Evolutionary conservation across 2,888 invertebrate species (phyloP).

Genomic region (Plagodis dolabraria): DNA sequence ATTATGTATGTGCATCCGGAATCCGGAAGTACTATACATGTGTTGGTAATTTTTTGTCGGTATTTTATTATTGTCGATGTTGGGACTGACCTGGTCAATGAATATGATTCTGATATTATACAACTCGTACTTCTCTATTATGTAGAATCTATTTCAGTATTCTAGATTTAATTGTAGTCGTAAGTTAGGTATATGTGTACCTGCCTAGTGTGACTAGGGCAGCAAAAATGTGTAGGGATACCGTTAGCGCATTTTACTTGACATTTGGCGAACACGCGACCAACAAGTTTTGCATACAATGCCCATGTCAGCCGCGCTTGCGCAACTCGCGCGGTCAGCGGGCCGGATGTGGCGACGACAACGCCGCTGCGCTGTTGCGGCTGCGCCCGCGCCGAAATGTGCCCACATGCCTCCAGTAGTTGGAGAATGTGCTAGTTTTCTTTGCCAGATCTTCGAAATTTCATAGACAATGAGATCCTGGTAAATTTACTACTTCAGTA

Average conservation of each 20-base stretch:
- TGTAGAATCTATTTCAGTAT: too few relatives aligned
- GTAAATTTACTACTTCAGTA: too few relatives aligned
- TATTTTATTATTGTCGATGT: slow-evolving; percentile 4
- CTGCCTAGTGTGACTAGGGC: neutral
- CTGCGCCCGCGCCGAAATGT: slow-evolving; percentile 61
- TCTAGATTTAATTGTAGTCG: too few relatives aligned
- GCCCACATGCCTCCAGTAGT: slow-evolving; percentile 59
- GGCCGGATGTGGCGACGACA: slow-evolving; percentile 82
- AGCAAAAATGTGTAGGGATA: slow-evolving; percentile 28
- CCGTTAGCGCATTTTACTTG: slow-evolving; percentile 59
- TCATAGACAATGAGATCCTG: too few relatives aligned
- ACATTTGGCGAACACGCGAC: slow-evolving; percentile 67
- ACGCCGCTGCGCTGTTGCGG: slow-evolving; percentile 59
- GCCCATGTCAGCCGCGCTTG: slow-evolving; percentile 74
- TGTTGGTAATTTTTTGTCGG: slow-evolving; percentile 18
- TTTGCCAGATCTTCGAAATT: neutral
- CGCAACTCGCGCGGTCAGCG: slow-evolving; percentile 70
- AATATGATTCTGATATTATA: too few relatives aligned
- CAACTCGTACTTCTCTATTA: too few relatives aligned
- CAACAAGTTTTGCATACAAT: slow-evolving; percentile 79
- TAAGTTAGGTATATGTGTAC: too few relatives aligned
- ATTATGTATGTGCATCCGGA: slow-evolving; percentile 62
- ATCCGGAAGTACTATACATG: slow-evolving; percentile 38
- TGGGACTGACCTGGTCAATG: neutral
- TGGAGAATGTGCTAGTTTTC: slow-evolving; percentile 15